Percentiles rank a stretch among this genome's conserved stretches.
These are phyloP conservation scores for Dolichotis patagonum DNA, from an alignment of 2,113 vertebrate species.

Conservation along the genomic window DNA sequence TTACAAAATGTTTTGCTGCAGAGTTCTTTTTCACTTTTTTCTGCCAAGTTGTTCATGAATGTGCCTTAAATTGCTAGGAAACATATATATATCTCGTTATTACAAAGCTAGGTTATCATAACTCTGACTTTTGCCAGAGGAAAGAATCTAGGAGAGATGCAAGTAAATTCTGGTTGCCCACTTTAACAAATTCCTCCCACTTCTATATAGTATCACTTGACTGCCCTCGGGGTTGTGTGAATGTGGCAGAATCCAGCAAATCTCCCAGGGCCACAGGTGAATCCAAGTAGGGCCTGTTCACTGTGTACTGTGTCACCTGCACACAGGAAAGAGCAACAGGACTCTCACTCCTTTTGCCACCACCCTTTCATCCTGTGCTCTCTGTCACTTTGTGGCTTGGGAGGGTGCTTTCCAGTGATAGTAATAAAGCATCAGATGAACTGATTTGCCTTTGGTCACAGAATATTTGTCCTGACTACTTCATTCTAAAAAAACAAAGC, in stretches of 20 bases:
- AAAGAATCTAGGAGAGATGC: background rate
- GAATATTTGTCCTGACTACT: background rate
- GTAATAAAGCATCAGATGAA: background rate
- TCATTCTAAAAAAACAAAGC: slow-evolving; percentile 2
- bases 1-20: background rate
- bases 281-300: rapidly evolving
- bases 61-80: slow-evolving; percentile 29
- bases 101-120: background rate
- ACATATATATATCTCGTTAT: slow-evolving; percentile 10
- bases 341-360: background rate
- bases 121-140: background rate
- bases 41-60: background rate
- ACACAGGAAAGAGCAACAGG: background rate
- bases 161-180: background rate
- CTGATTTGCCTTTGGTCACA: background rate
- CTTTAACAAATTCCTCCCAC: background rate
- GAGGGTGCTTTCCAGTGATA: background rate
- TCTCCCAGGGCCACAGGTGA: background rate
- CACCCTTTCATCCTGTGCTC: background rate
- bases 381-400: background rate
- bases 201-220: background rate
- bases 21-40: background rate
- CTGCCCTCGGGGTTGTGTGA: background rate
- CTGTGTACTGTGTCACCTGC: background rate
- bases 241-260: background rate